phyloP scores from a whole-genome alignment of 2,888 invertebrate genomes.

The Psylliodes chrysocephalus region DNA sequence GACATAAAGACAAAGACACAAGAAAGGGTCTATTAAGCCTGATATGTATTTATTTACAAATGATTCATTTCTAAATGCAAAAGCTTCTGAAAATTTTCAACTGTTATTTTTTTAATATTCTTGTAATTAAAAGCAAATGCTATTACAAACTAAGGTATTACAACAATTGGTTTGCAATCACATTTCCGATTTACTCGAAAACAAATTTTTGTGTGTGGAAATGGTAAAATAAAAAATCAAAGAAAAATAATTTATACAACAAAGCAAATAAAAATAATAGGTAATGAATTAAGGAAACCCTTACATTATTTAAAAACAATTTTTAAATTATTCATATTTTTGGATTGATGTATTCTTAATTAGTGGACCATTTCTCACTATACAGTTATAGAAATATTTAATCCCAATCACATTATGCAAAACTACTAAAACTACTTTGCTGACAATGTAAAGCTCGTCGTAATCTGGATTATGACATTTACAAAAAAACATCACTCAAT shows the following conservation, averaged over 20 bases:
- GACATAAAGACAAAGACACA: too few species aligned
- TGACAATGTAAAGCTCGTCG: constrained; percentile 1
- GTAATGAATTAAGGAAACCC: constrained; percentile 6
- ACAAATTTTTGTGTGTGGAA: not conserved
- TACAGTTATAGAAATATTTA: not conserved
- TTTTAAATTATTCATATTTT: not conserved
- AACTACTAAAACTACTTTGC: constrained; percentile 9
- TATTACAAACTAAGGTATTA: too few species aligned
- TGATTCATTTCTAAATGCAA: too few species aligned
- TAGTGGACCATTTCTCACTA: not conserved
- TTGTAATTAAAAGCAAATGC: too few species aligned
- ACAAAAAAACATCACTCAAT: constrained; percentile 22
- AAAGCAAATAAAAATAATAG: not conserved
- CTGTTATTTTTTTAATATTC: too few species aligned
- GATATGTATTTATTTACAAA: too few species aligned
- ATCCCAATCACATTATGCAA: constrained; percentile 2
- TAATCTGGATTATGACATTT: constrained; percentile 4
- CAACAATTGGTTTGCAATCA: too few species aligned
- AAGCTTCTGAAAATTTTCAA: too few species aligned
- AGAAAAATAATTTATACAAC: not conserved
- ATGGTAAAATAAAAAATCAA: not conserved
- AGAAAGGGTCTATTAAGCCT: too few species aligned
- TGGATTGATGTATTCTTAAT: not conserved
- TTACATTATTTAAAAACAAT: not conserved
- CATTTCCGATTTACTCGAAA: constrained; percentile 6